Percentiles rank a stretch among this genome's conserved stretches.
Evolutionary conservation across 1,140 invertebrate species (phyloP).

Genomic region (Drosophila oshimai): DNA sequence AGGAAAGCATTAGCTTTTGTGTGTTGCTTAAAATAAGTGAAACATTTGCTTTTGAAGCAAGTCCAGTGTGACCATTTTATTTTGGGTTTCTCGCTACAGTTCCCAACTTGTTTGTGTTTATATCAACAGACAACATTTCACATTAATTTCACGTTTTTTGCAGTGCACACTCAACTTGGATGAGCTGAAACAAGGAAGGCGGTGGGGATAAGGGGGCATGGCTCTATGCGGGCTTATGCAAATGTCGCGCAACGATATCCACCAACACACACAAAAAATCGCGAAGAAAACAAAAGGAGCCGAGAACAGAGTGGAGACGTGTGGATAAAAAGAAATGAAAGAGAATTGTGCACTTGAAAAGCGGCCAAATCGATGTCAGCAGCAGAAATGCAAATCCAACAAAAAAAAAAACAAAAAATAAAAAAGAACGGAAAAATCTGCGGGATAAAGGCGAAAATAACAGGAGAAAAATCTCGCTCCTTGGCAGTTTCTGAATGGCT

Average conservation of each 20-base stretch:
- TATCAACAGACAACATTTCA: too few relatives aligned
- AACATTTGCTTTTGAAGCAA: too few relatives aligned
- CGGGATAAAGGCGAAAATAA: slow-evolving; percentile 36
- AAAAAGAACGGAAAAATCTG: slow-evolving; percentile 26
- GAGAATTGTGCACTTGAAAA: slow-evolving; percentile 53
- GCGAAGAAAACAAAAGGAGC: slow-evolving; percentile 37
- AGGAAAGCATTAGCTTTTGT: too few relatives aligned
- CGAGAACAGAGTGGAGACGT: background rate
- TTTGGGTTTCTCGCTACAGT: too few relatives aligned
- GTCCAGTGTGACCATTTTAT: too few relatives aligned
- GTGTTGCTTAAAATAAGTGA: too few relatives aligned
- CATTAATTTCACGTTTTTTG: background rate
- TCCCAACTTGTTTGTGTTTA: too few relatives aligned
- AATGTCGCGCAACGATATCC: slow-evolving; percentile 43
- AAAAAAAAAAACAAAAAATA: background rate
- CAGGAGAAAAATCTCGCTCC: slow-evolving; percentile 1
- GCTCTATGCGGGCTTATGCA: slow-evolving; percentile 51
- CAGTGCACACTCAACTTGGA: slow-evolving; percentile 3
- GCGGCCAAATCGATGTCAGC: slow-evolving; percentile 51
- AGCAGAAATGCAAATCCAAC: slow-evolving; percentile 13
- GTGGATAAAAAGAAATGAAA: slow-evolving; percentile 4
- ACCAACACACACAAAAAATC: slow-evolving; percentile 3
- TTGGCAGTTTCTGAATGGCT: slow-evolving; percentile 26
- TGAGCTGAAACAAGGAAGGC: too few relatives aligned
- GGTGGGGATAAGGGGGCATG: background rate